Conservation (phyloP, 1,140 invertebrate species). For the Gryllus bimaculatus region DNA sequence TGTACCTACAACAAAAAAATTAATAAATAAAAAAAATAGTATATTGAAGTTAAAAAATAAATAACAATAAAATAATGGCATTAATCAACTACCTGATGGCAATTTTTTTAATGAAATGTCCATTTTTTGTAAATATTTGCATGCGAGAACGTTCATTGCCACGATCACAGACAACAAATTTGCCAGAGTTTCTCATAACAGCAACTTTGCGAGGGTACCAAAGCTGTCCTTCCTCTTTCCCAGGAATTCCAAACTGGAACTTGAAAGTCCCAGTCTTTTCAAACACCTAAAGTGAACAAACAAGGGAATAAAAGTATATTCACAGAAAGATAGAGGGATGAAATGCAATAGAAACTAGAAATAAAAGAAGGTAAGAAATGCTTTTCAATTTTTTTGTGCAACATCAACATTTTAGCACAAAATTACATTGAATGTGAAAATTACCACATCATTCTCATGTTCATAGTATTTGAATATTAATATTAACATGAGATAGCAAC, state of each 20-base stretch:
- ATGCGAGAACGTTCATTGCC: slow-evolving; percentile 92
- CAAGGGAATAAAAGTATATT: not conserved
- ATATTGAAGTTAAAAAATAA: not conserved
- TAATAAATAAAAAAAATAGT: too few species aligned
- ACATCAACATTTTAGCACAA: too few species aligned
- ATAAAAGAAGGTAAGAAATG: too few species aligned
- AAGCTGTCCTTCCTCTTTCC: slow-evolving; percentile 89
- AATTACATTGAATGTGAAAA: too few species aligned
- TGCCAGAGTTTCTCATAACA: slow-evolving; percentile 74
- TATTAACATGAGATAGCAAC: too few species aligned
- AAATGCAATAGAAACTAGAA: too few species aligned
- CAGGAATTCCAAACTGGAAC: slow-evolving; percentile 78
- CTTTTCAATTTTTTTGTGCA: too few species aligned
- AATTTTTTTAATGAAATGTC: slow-evolving; percentile 85
- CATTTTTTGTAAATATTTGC: slow-evolving; percentile 88
- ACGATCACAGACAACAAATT: slow-evolving; percentile 92
- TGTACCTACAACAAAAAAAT: slow-evolving; percentile 51
- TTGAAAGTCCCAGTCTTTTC: slow-evolving; percentile 82
- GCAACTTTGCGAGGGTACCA: slow-evolving; percentile 96
- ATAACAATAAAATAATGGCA: slow-evolving; percentile 3
- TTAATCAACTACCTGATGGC: slow-evolving; percentile 48
- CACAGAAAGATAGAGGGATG: too few species aligned
- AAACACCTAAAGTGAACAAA: slow-evolving; percentile 53
- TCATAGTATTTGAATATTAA: too few species aligned
- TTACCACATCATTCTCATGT: too few species aligned